Evolutionary conservation across 64 coral and sea anemone species (phyloP).

Genomic region (Stylophora pistillata): DNA sequence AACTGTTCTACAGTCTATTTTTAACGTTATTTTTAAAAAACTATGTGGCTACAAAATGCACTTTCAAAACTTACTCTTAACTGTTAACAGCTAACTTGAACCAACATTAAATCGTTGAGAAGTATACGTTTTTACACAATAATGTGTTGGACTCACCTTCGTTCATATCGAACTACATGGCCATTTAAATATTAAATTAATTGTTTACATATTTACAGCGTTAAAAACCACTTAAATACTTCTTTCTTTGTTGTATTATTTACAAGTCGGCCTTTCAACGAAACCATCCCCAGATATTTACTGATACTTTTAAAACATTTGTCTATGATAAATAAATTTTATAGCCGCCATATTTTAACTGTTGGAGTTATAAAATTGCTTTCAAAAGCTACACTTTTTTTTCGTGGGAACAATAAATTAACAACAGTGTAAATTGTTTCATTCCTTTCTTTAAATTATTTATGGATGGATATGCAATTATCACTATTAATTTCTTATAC

Average conservation of each 20-base stretch:
- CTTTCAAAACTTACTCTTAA: slow-evolving; percentile 48
- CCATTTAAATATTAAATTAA: slow-evolving; percentile 99
- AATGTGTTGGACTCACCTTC: slow-evolving; percentile 44
- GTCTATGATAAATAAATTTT: slow-evolving; percentile 31
- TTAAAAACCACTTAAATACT: slow-evolving; percentile 51
- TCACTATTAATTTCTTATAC: slow-evolving; percentile 75
- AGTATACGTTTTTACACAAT: slow-evolving; percentile 9
- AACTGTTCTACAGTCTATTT: slow-evolving; percentile 20
- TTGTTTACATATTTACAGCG: slow-evolving; percentile 81
- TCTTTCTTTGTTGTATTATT: slow-evolving; percentile 26
- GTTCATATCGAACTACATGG: slow-evolving; percentile 97
- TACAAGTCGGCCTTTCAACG: slow-evolving; percentile 31
- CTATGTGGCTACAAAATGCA: slow-evolving; percentile 48
- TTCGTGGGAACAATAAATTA: slow-evolving; percentile 36
- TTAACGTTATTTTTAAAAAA: slow-evolving; percentile 45
- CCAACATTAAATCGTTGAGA: slow-evolving; percentile 17
- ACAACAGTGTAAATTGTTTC: background rate
- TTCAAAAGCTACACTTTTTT: slow-evolving; percentile 40
- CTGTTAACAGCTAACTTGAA: slow-evolving; percentile 18
- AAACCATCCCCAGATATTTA: slow-evolving; percentile 11
- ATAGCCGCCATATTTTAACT: slow-evolving; percentile 40
- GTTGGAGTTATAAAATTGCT: slow-evolving; percentile 36
- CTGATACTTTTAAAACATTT: slow-evolving; percentile 26
- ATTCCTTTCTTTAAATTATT: slow-evolving; percentile 27
- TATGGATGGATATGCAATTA: slow-evolving; percentile 22